Evolutionary conservation across 2,888 invertebrate genomes (phyloP), one percentile per base, ranked within the genome.

Genomic region (Cosmia trapezina): DNA sequence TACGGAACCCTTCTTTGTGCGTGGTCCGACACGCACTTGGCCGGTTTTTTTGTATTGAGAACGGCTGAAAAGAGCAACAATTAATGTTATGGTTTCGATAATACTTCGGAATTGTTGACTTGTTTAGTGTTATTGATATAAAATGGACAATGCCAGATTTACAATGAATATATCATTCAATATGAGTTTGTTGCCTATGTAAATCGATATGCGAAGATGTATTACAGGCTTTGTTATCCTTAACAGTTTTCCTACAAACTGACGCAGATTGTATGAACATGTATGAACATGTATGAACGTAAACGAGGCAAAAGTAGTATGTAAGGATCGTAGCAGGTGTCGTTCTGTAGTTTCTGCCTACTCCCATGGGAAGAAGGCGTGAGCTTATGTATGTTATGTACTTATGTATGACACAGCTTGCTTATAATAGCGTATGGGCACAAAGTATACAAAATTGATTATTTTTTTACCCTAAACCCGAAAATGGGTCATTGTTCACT

Each of bases 81-180:
- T 19, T 17, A 11, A 43, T 63, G 45, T 49, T 59, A 19, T 64
- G 45, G 19, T 49, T 59, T 33, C 11, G 14, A 43, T 19, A 67
- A 47, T 17, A 53, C 2, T 28, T 28, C 47, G 7, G 17, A 19
- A 66, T 61, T 11, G 37, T 53, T 28, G 28, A 8, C 11, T 33
- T 53, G 33, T 45, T 45, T 17, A 17, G 51, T 66, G 59, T 60
- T 64, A 53, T 64, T 65, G 45, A n/a, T n/a, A 64, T 45, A 22
- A 37, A 45, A n/a, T 60, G 33, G 12, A 75, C 61, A 54, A 76
- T 76, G 41, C 11, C 1, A 51, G 12, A 57, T 53, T 59, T 43
- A 64, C 45, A 59, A 17, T 45, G 12, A n/a, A 45, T 33, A 43
- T 12, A 12, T 41, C 7, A 54, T 37, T 62, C 19, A 65, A 41